phyloP scores from a whole-genome alignment of 2,797 vertebrate species.

The Anabacerthia variegaticeps region DNA sequence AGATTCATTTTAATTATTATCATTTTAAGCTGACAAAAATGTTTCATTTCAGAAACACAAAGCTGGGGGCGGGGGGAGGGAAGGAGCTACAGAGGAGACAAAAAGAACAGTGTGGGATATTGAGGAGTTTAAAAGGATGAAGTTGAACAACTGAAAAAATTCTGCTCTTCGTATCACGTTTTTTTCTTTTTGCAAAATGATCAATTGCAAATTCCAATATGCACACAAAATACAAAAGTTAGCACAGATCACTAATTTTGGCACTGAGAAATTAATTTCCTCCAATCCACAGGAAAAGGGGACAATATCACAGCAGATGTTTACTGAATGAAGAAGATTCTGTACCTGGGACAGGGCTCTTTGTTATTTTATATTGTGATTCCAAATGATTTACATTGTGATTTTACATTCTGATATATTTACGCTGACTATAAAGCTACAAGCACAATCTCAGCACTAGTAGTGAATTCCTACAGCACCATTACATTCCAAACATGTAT shows the following conservation, averaged over 20 bases:
- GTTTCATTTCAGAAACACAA: background rate
- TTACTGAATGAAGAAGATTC: background rate
- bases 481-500: background rate
- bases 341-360: background rate
- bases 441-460: background rate
- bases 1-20: background rate
- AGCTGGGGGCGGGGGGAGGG: rapidly evolving
- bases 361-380: background rate
- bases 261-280: background rate
- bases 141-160: background rate
- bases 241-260: background rate
- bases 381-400: background rate
- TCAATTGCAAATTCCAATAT: background rate
- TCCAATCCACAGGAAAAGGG: background rate
- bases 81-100: background rate
- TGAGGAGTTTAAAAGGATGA: background rate
- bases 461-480: background rate
- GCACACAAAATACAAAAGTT: background rate
- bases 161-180: background rate
- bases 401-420: background rate
- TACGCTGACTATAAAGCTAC: background rate
- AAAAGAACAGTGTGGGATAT: background rate
- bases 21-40: background rate
- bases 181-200: background rate
- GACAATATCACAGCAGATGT: background rate